Conservation (phyloP, 2,113 vertebrate genomes). For the human region GRCh38 chr4:32728501-32729000, state of each 20-base stretch:
- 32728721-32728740: neutral
- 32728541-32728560: too few species aligned
- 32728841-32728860: neutral
- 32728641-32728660: neutral
- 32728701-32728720: neutral
- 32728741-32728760: neutral
- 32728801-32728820: neutral
- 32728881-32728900: neutral
- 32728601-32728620: neutral
- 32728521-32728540: too few species aligned
- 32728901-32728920: neutral
- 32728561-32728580: neutral
- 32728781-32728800: neutral
- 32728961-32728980: neutral
- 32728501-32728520: too few species aligned
- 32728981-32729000: neutral
- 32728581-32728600: neutral
- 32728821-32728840: neutral
- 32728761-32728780: neutral
- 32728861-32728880: neutral
- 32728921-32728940: neutral
- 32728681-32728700: neutral
- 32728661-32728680: neutral
- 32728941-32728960: neutral
- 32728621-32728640: neutral